phyloP scores from a whole-genome alignment of 2,797 vertebrate species.

The Chelidonichthys spinosus region DNA sequence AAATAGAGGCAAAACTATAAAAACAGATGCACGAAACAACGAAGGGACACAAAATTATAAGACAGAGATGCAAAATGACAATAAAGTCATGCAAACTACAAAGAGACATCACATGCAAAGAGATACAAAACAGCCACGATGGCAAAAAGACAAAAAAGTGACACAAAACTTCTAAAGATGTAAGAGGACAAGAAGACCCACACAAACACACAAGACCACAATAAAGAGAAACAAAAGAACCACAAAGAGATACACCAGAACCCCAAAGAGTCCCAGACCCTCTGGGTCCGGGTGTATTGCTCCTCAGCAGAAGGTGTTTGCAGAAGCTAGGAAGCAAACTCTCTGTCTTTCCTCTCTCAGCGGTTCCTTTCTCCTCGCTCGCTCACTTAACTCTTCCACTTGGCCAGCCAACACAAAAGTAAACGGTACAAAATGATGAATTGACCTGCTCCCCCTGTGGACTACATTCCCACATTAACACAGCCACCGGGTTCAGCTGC shows the following conservation, averaged over 20 bases:
- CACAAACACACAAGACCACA: no score
- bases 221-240: neutral
- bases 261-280: no score
- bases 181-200: no score
- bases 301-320: neutral
- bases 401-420: neutral
- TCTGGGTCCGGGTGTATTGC: neutral
- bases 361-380: neutral
- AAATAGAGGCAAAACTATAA: neutral
- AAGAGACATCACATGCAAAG: no score
- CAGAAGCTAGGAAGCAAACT: neutral
- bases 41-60: no score
- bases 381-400: slow-evolving; percentile 1
- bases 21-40: no score
- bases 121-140: no score
- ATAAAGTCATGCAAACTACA: neutral
- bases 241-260: neutral
- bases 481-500: neutral
- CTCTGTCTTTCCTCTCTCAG: slow-evolving; percentile 9
- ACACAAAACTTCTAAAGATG: neutral
- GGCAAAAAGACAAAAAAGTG: neutral
- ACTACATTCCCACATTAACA: slow-evolving; percentile 17
- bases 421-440: slow-evolving; percentile 22
- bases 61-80: neutral
- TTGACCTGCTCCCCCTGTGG: neutral